phyloP scores from a whole-genome alignment of 2,888 invertebrate species.

The Hetaerina titia region DNA sequence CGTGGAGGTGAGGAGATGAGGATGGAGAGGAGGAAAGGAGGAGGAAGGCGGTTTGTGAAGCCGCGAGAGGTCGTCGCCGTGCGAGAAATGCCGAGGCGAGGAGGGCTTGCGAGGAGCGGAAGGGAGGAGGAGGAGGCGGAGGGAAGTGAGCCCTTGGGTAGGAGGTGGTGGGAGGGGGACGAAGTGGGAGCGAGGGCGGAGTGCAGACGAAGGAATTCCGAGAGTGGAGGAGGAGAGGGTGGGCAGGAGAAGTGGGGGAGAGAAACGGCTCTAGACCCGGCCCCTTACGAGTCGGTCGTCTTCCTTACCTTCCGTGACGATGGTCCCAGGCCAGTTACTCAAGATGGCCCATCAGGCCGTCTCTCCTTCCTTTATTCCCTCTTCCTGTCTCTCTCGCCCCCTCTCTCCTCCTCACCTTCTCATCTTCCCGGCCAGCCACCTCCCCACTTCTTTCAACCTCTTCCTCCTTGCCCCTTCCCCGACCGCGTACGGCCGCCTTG shows the following conservation, averaged over 20 bases:
- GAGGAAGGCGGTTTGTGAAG: background rate
- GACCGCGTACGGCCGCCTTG: no score
- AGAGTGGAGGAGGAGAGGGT: background rate
- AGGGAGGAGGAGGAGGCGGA: background rate
- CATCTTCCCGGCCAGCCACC: background rate
- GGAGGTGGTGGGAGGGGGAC: no score
- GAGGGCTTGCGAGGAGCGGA: background rate
- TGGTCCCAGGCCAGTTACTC: constrained; percentile 39
- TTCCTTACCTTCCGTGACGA: constrained; percentile 45
- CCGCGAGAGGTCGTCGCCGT: constrained; percentile 46
- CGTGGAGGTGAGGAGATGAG: background rate
- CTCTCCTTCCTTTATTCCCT: background rate
- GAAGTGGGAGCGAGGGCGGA: constrained; percentile 22
- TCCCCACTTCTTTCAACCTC: background rate
- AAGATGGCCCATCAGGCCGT: background rate
- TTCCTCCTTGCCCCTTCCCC: background rate
- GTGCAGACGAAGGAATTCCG: constrained; percentile 50
- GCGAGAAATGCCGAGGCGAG: constrained; percentile 27
- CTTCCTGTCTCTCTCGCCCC: background rate
- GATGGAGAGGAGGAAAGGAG: background rate
- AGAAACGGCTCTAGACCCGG: background rate
- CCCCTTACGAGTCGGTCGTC: constrained; percentile 28
- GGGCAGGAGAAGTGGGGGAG: background rate
- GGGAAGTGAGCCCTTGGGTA: no score
- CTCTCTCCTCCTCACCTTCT: background rate